A percentile compares a stretch with the other conserved stretches of the same genome.
Conservation (phyloP, 2,888 invertebrate genomes). For the Cheilosia grossa region DNA sequence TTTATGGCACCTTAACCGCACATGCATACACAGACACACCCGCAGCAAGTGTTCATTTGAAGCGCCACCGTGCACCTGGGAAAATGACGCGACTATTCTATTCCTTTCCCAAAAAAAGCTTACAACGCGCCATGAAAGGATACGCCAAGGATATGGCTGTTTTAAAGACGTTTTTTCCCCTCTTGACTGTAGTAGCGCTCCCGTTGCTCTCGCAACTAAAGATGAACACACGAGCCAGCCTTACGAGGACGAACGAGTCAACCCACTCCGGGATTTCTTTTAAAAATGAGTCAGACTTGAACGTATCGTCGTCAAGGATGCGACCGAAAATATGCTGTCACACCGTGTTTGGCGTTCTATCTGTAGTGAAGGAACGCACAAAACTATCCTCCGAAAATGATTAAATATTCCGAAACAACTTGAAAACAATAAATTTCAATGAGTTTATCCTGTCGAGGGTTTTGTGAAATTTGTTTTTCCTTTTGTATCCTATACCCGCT, state of each 20-base stretch:
- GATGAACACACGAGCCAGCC: slow-evolving; percentile 1
- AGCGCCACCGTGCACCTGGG: slow-evolving; percentile 7
- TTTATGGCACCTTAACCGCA: slow-evolving; percentile 14
- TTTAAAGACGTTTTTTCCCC: slow-evolving; percentile 12
- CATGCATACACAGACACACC: background rate
- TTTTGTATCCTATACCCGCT: background rate
- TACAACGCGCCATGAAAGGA: background rate
- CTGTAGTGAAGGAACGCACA: background rate
- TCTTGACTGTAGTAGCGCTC: background rate
- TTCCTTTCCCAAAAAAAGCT: background rate
- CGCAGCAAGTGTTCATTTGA: background rate
- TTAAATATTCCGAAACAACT: slow-evolving; percentile 62
- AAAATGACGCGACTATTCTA: slow-evolving; percentile 4
- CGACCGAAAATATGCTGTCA: background rate
- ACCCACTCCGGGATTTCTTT: background rate
- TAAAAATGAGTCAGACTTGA: slow-evolving; percentile 24
- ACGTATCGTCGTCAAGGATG: background rate
- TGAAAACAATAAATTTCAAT: slow-evolving; percentile 57
- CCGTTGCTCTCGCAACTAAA: slow-evolving; percentile 1
- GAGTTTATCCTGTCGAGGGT: slow-evolving; percentile 19
- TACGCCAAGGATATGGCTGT: slow-evolving; percentile 6
- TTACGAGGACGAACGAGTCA: background rate
- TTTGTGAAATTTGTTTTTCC: background rate
- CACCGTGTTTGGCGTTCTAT: background rate
- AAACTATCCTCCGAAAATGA: slow-evolving; percentile 17